Evolutionary conservation across 2,797 vertebrate species (phyloP), one percentile per base, ranked within the genome.

Genomic region (Xyrichtys novacula): DNA sequence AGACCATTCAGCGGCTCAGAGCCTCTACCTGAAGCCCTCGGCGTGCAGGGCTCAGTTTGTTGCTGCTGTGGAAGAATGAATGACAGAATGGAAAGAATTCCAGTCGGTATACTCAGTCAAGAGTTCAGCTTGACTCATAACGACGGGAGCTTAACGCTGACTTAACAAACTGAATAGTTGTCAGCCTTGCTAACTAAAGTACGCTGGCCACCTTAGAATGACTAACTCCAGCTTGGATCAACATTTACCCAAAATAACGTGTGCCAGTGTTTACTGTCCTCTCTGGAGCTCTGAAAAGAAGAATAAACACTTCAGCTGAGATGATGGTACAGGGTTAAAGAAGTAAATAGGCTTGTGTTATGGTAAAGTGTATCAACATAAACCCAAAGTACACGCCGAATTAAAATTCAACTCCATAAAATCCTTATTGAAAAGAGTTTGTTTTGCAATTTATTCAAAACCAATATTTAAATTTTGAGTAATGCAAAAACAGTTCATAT

Each of bases 161-260:
- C 80, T 92, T 84, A 87, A 87, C 88, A 89, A 89, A 90, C 79
- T 90, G 63, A 91, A 91, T 83, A 71, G 67, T 28, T 88, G 86
- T 86, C 82, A 88, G 66, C 6, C 12, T 57, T 23, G 52, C 69
- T 78, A 78, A 84, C 68, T 84, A 65, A 60, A 83, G 72, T 66
- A 60, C 55, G 68, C 52, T 75, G 76, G 61, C 70, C 22, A 46
- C 59, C 59, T 72, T 49, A 78, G 72, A 80, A 78, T 75, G 76
- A 57, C 74, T 40, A 58, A 78, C 42, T 48, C 61, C 50, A 49
- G 67, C 68, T 70, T 71, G 61, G 67, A 77, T 82, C 71, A 82
- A 82, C 73, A 81, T 84, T 80, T 80, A 78, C 31, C 68, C 54
- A 36, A 71, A 67, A 75, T 65, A 83, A 76, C 67, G 63, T 71